Percentiles rank a stretch among this genome's conserved stretches.
Evolutionary conservation across 1,140 invertebrate species (phyloP).

Genomic region (Magallana angulata): DNA sequence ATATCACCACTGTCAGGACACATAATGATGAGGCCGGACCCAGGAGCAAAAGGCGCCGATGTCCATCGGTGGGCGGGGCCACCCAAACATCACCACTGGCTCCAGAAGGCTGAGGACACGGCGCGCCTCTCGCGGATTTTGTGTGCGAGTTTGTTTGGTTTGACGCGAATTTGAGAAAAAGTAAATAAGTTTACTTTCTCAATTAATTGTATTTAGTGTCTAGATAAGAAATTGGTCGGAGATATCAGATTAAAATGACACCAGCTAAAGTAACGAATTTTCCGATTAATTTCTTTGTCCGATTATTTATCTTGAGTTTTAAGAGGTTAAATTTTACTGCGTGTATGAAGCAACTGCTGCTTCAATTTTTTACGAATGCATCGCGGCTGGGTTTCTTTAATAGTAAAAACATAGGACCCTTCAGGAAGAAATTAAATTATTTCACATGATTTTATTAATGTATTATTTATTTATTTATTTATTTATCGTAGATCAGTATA

Average conservation of each 20-base stretch:
- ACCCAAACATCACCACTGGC: slow-evolving; percentile 24
- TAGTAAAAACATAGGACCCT: too few species aligned
- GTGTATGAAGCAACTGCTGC: too few species aligned
- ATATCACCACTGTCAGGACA: slow-evolving; percentile 51
- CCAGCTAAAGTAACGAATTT: background rate
- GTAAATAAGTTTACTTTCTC: background rate
- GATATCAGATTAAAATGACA: slow-evolving; percentile 18
- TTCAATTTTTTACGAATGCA: too few species aligned
- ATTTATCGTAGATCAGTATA: too few species aligned
- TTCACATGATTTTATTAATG: too few species aligned
- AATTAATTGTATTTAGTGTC: background rate
- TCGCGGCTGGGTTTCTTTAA: too few species aligned
- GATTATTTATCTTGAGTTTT: too few species aligned
- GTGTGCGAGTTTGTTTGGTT: slow-evolving; percentile 3
- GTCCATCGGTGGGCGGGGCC: slow-evolving; percentile 44
- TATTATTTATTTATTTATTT: too few species aligned
- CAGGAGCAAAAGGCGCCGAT: slow-evolving; percentile 56
- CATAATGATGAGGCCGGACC: slow-evolving; percentile 45
- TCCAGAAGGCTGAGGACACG: background rate
- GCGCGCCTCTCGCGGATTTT: background rate
- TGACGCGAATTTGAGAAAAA: slow-evolving; percentile 26
- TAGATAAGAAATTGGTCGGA: slow-evolving; percentile 26
- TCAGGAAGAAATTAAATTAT: too few species aligned
- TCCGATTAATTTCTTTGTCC: slow-evolving; percentile 27
- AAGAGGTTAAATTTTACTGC: too few species aligned